Evolutionary conservation across 2,113 vertebrate genomes (phyloP), one percentile per base, ranked within the genome.

Genomic region (Chaetorhynchus papuensis): DNA sequence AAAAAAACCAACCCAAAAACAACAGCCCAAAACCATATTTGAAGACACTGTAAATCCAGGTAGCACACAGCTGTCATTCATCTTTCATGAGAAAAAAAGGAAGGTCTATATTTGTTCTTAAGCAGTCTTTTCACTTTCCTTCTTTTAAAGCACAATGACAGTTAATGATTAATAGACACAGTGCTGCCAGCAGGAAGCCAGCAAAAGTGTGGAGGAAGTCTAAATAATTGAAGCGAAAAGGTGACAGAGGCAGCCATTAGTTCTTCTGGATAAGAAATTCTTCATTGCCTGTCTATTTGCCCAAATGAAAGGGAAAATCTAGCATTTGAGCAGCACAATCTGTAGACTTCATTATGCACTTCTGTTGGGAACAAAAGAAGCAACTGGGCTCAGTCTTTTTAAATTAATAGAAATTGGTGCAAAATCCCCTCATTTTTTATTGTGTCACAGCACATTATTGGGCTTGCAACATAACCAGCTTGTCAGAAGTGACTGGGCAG

Each of bases 171-270:
- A 98, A 97, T 97, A 96, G 96, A 82, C 79, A 42, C n/a, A 33
- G 87, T 92, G 80, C 90, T 97, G 96, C 96, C 97, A 96, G 96
- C 94, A 97, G 94, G 97, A 97, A 96, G 82, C 78, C 90, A 95
- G 88, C 37, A 69, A 82, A 60, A 93, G 59, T 84, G 64, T 90
- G 72, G 64, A 89, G 69, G 63, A 97, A 95, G 84, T 84, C 94
- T 97, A 96, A 97, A 97, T 98, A 98, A 98, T 95, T 95, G 96
- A 98, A 97, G 79, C 61, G 89, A 97, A 94, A 83, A 95, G 60
- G 93, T 96, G 94, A 96, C 52, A 57, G 89, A 96, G 87, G 85
- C 72, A 96, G 70, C 81, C 87, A 84, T 96, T 96, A 96, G 94
- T 96, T 97, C 80, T 71, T 94, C 44, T 44, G 61, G 82, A 63